Evolutionary conservation across 2,113 vertebrate species (phyloP), one percentile per base, ranked within the genome.

Genomic region (Verasper variegatus): DNA sequence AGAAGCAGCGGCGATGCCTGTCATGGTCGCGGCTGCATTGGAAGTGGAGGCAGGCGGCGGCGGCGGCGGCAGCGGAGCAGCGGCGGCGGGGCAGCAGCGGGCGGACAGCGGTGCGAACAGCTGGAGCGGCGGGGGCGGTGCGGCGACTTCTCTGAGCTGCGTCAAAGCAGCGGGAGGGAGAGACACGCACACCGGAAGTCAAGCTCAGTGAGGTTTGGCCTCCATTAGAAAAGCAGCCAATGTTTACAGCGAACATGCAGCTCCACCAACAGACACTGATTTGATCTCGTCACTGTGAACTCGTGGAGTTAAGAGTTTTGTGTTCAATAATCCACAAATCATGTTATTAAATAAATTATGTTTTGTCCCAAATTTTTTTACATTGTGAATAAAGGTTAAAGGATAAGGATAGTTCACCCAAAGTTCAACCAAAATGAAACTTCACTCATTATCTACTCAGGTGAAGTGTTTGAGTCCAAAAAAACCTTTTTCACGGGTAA

Each of bases 1-100:
- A 93, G 97, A 98, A 93, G 96, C 96, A 90, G 97, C 97, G 92
- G 97, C 97, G 95, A 97, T 97, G 94, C 95, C 96, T 94, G 96
- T 97, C 97, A 97, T 98, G 95, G 94, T 96, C 86, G 83, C 83
- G 80, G 82, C 91, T 94, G 94, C 95, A 97, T 96, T 86, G 92
- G 94, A 91, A 90, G 90, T 83, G 93, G 87, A 81, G 82, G 86
- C 86, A 87, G 85, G 82, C 47, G 93, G 88, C 80, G 82, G 86
- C 86, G 84, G 82, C 59, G 68, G 80, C 40, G 8, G 51, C 59
- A 71, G 87, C 78, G 77, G 52, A 17, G 83, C 86, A 75, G 81
- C 88, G 81, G 85, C 88, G 80, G 92, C 51, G 42, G 89, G 20
- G 91, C 88, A 69, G 88, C 87, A 45, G 74, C 60, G 35, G 75